Percentiles rank a stretch among this genome's conserved stretches.
Conservation (phyloP, 2,797 vertebrate species). For the Rhynchonycteris naso region DNA sequence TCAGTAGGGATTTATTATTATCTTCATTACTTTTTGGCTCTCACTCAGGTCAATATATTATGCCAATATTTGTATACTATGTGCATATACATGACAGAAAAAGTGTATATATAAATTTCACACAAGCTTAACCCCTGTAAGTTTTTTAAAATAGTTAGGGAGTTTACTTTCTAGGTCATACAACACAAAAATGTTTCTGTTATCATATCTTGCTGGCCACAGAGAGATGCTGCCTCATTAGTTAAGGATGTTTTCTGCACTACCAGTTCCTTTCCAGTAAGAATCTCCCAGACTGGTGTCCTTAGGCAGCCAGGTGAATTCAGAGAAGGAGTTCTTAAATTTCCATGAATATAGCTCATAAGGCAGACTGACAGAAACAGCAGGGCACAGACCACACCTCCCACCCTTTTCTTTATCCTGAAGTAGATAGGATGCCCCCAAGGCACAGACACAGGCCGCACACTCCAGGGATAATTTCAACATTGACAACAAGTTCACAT, state of each 20-base stretch:
- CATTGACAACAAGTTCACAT: not conserved
- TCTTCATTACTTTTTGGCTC: conserved; percentile 9
- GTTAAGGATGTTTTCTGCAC: conserved; percentile 7
- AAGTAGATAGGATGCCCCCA: not conserved
- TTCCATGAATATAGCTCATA: not conserved
- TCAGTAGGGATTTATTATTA: not conserved
- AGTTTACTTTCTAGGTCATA: conserved; percentile 1
- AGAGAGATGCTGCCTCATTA: not conserved
- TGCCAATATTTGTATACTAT: not conserved
- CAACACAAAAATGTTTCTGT: not conserved
- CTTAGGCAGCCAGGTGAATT: not conserved
- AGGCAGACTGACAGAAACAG: not conserved
- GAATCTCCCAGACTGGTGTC: not conserved
- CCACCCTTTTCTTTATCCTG: not conserved
- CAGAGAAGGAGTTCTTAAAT: not conserved
- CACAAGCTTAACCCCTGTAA: not conserved
- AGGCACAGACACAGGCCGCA: not conserved
- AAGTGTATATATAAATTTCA: not conserved
- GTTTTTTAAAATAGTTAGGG: not conserved
- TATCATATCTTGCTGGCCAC: not conserved
- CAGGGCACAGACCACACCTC: not conserved
- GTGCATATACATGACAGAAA: not conserved
- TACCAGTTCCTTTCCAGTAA: conserved; percentile 18
- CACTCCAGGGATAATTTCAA: not conserved
- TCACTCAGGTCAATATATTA: not conserved